Conservation (phyloP, 2,797 vertebrate species). For the Tauraco hartlaubi region DNA sequence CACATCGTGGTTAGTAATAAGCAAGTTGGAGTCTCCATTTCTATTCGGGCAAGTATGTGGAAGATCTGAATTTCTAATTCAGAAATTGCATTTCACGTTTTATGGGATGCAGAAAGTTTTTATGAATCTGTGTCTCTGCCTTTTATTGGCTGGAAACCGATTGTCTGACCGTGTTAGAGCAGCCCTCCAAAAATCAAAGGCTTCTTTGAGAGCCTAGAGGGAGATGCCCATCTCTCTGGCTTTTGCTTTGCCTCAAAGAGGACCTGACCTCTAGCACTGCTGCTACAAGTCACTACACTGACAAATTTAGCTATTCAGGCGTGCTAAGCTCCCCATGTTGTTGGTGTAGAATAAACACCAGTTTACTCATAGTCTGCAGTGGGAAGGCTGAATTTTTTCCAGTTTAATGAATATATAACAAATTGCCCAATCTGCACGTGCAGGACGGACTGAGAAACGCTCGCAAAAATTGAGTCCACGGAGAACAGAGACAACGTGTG, state of each 20-base stretch:
- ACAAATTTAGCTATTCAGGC: neutral
- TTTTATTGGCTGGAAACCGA: neutral
- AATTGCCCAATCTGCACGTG: neutral
- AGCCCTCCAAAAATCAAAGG: neutral
- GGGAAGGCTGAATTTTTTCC: neutral
- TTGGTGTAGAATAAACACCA: neutral
- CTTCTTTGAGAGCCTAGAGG: neutral
- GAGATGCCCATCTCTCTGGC: neutral
- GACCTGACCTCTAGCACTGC: neutral
- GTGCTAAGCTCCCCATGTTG: neutral
- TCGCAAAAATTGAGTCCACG: fast-evolving
- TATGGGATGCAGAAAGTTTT: neutral
- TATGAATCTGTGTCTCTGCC: neutral
- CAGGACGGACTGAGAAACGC: neutral
- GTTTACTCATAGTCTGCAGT: neutral
- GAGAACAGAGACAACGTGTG: neutral
- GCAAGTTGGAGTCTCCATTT: conserved; percentile 21
- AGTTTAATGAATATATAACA: neutral
- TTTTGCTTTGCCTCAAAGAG: neutral
- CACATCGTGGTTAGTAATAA: conserved; percentile 11
- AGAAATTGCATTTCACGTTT: neutral
- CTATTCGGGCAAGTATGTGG: neutral
- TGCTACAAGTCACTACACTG: neutral
- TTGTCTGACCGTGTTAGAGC: neutral
- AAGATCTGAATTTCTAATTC: conserved; percentile 53